Evolutionary conservation across 2,113 vertebrate species (phyloP).

Genomic region (Otis tarda): DNA sequence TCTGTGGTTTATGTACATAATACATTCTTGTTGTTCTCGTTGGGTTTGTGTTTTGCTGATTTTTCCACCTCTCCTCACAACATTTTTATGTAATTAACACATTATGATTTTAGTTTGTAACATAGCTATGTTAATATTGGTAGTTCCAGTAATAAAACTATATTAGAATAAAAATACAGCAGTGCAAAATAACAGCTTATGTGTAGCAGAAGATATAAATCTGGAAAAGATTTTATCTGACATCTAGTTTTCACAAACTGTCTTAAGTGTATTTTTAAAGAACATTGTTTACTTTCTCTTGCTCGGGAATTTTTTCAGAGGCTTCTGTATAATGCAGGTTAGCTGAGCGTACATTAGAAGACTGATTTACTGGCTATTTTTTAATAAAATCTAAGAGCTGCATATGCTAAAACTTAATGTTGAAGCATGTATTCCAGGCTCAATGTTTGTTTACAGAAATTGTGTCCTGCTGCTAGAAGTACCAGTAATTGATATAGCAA

Average conservation of each 20-base stretch:
- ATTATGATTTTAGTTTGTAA: neutral
- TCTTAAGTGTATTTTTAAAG: neutral
- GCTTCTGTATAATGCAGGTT: neutral
- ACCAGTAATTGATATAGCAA: neutral
- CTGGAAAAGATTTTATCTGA: neutral
- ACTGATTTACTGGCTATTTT: neutral
- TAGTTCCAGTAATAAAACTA: neutral
- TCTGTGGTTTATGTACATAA: neutral
- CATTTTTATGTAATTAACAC: neutral
- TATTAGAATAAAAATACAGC: neutral
- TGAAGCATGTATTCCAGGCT: neutral
- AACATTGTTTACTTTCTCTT: neutral
- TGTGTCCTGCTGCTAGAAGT: neutral
- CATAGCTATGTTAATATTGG: neutral
- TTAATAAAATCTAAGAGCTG: neutral
- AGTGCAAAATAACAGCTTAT: neutral
- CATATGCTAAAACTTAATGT: neutral
- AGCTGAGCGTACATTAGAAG: neutral
- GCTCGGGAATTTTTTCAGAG: neutral
- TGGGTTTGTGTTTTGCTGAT: neutral
- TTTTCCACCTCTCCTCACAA: fast-evolving
- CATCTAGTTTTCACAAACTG: neutral
- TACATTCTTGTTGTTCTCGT: neutral
- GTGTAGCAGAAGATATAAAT: neutral
- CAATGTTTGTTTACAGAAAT: neutral